A percentile compares a stretch with the other conserved stretches of the same genome.
phyloP scores from a whole-genome alignment of 2,797 vertebrate species.

The Amblyraja radiata region DNA sequence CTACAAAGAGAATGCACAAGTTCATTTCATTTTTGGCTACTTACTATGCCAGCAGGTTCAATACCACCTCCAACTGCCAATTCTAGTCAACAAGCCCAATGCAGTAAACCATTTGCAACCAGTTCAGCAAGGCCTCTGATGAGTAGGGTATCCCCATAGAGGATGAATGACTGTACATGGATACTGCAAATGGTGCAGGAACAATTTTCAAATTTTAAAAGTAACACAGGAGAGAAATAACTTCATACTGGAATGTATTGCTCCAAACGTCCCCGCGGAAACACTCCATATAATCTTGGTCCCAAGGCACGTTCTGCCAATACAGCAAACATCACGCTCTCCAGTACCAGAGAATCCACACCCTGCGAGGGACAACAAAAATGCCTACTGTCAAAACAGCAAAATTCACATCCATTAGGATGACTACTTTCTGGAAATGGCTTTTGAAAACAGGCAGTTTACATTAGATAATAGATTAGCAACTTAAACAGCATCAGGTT shows the following conservation, averaged over 20 bases:
- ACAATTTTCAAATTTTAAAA: background rate
- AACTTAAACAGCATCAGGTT: background rate
- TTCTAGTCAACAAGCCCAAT: background rate
- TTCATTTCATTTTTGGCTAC: background rate
- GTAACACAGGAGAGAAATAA: background rate
- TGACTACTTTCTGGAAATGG: background rate
- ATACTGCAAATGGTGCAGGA: background rate
- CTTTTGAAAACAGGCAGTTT: background rate
- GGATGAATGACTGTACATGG: background rate
- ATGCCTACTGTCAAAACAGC: background rate
- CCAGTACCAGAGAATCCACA: slow-evolving; percentile 81
- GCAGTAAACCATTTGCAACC: no score
- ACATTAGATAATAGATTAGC: background rate
- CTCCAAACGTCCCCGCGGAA: slow-evolving; percentile 83
- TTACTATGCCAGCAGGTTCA: background rate
- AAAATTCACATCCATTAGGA: background rate
- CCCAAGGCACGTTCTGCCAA: slow-evolving; percentile 81
- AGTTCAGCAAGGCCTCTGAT: background rate
- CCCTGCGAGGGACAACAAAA: slow-evolving; percentile 57
- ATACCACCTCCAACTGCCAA: background rate
- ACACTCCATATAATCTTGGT: slow-evolving; percentile 82
- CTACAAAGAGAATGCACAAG: background rate
- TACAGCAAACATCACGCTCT: slow-evolving; percentile 95
- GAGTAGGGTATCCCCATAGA: background rate
- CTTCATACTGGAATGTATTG: slow-evolving; percentile 77